Conservation (phyloP, 2,113 vertebrate genomes). For the Colaptes auratus region DNA sequence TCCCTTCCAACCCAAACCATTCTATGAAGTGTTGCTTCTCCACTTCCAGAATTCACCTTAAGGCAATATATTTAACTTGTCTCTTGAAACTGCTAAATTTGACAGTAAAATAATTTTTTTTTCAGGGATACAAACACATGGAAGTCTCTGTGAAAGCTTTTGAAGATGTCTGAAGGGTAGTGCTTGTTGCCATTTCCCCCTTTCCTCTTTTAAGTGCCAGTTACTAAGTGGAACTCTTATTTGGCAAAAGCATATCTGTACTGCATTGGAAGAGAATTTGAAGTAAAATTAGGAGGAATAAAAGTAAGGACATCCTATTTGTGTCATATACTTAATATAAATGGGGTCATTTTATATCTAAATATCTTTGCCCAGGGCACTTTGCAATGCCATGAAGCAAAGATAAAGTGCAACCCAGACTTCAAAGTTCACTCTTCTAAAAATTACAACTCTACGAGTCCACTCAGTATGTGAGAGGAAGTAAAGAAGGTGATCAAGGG, state of each 20-base stretch:
- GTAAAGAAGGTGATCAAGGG: neutral
- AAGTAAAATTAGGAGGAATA: neutral
- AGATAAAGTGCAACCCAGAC: neutral
- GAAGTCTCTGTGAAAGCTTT: neutral
- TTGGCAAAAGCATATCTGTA: neutral
- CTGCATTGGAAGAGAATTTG: neutral
- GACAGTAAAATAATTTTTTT: neutral
- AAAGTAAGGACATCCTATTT: neutral
- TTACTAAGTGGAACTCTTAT: neutral
- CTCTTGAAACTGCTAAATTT: neutral
- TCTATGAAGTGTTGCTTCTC: neutral
- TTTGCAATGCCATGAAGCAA: neutral
- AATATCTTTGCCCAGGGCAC: neutral
- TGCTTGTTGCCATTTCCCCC: slow-evolving; percentile 20
- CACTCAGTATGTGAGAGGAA: neutral
- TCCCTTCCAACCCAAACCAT: no score
- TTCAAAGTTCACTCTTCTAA: neutral
- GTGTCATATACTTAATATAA: neutral
- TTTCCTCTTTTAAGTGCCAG: slow-evolving; percentile 31
- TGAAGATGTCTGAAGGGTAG: neutral
- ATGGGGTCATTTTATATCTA: neutral
- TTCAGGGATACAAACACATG: neutral
- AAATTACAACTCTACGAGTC: neutral
- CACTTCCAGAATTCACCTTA: neutral
- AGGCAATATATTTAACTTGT: neutral